Evolutionary conservation across 2,113 vertebrate species (phyloP), one percentile per base, ranked within the genome.

Genomic region (Paralichthys olivaceus): DNA sequence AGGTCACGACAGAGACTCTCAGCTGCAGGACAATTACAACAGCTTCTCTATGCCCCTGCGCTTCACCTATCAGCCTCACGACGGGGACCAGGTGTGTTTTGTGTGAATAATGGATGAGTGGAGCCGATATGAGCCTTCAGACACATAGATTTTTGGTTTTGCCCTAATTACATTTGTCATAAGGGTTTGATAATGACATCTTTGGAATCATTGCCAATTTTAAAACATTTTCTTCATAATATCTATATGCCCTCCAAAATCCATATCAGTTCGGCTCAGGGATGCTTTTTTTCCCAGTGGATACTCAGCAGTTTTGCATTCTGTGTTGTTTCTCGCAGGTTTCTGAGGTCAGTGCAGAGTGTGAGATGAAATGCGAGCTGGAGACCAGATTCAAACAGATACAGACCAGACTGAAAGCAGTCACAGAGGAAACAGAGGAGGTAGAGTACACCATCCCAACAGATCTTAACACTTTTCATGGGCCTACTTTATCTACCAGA

Each of bases 1-100:
- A 58, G 80, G 79, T 23, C 93, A 90, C 6, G 96, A 98, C 84
- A 92, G 95, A 77, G 94, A 95, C 84, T 80, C 85, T 22, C 87
- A 97, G 54, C 91, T 98, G 63, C 92, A 96, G 87, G 92, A 95
- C 53, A 93, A 96, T 14, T 86, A 90, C 6, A 77, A 75, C 0
- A 92, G 94, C 67, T 98, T 97, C 90, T 96, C 95, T 45, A 93
- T 94, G 75, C 95, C 96, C 0, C 80, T 88, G 1, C 92, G 88
- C 62, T 97, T 98, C 69, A 92, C 94, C 69, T 96, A 95, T 85
- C 95, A 96, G 64, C 95, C 96, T 2, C 95, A 98, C 0, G 96
- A 96, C 2, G 96, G 94, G 1, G 96, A 97, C 86, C 93, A 96
- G 95, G 96, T 97, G 47, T 9, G 2, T 59, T 54, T 66, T 45